These are phyloP conservation scores for Serrognathus titanus DNA, from an alignment of 2,888 invertebrate genomes.

Conservation along the genomic window DNA sequence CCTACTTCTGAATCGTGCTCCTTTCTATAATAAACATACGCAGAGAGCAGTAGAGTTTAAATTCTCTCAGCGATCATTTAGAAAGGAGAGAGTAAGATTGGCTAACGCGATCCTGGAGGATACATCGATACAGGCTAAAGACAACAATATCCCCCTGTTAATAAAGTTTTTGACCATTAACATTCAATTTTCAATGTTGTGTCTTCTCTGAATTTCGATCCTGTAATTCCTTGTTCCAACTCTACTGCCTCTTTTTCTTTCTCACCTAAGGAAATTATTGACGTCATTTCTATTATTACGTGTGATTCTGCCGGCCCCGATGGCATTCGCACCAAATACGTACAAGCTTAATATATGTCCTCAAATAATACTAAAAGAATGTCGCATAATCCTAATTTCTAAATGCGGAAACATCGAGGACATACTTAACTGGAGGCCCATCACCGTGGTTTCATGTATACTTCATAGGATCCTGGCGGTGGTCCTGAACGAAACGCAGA, in stretches of 20 bases:
- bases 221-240: not conserved
- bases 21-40: too few relatives aligned
- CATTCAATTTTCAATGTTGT: not conserved
- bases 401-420: not conserved
- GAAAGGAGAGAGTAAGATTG: too few relatives aligned
- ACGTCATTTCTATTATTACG: not conserved
- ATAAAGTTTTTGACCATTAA: too few relatives aligned
- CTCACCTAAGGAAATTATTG: not conserved
- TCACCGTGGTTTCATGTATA: not conserved
- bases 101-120: too few relatives aligned
- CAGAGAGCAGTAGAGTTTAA: too few relatives aligned
- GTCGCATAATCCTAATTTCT: not conserved
- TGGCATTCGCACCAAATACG: not conserved
- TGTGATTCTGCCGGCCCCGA: not conserved
- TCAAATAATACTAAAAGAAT: not conserved
- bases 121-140: too few relatives aligned
- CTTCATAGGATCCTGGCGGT: not conserved
- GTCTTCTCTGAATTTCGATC: not conserved
- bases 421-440: not conserved
- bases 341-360: not conserved
- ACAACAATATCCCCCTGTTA: too few relatives aligned
- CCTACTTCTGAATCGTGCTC: too few relatives aligned
- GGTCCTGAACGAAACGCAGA: conserved; percentile 17
- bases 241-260: not conserved
- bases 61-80: too few relatives aligned